Evolutionary conservation across 2,797 vertebrate species (phyloP), one percentile per base, ranked within the genome.

Genomic region (Coregonus suidteri): DNA sequence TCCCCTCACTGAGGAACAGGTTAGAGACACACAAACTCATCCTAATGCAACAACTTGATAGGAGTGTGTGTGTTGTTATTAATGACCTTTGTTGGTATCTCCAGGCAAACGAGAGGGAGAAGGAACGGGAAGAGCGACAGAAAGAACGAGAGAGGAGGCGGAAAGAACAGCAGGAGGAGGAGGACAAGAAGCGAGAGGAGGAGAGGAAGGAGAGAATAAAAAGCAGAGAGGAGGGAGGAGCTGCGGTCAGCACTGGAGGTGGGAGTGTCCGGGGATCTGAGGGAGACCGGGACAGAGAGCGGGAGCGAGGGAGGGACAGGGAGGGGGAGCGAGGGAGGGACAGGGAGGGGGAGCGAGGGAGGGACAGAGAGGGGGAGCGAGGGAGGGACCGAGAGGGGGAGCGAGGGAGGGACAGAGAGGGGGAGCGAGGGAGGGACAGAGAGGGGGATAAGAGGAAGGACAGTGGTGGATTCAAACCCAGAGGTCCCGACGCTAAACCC

Each of bases 1-100:
- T 6, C 97, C 97, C 0, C 95, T 97, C 74, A 96, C 96, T 0
- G 96, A 97, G 81, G 95, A 96, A 80, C 97, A 98, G 95, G 97
- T 97, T 5, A 52, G 86, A 70, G 2, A 53, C 53, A 62, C 20
- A 71, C 15, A 20, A 0, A 30, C 11, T 6, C 3, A 11, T 53
- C 14, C 6, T 56, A n/a, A 56, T 56, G 18, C 64, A 11, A 31
- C 30, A 25, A 13, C 25, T 15, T 65, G 13, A 30, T 66, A 25
- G 13, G 64, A 4, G 64, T 30, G 30, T 66, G 62, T 47, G 41
- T 18, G 41, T 0, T 4, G 6, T 35, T 6, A 53, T 35, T 67
- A 14, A 9, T 59, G 3, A 14, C n/a, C 66, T 59, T 16, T 4
- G 67, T 37, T 6, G 52, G 1, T 9, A 6, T n/a, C 34, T 78